A percentile compares a stretch with the other conserved stretches of the same genome.
phyloP scores from a whole-genome alignment of 2,797 vertebrate species.

The Lepidocolaptes lacrymiger region DNA sequence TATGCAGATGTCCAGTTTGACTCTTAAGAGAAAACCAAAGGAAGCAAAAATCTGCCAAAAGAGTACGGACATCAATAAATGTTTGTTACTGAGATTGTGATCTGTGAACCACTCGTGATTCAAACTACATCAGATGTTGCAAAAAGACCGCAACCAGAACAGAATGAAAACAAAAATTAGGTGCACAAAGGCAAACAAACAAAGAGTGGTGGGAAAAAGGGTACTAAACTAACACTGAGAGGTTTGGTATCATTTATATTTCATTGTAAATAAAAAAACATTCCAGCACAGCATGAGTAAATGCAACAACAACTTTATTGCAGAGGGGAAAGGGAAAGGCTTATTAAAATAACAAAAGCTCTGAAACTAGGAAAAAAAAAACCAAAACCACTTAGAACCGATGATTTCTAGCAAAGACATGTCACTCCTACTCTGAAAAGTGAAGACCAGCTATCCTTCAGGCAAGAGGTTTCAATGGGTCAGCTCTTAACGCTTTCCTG shows the following conservation, averaged over 20 bases:
- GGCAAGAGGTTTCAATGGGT: neutral
- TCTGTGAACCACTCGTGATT: neutral
- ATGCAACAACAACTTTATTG: neutral
- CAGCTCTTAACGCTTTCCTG: neutral
- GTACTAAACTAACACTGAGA: constrained; percentile 6
- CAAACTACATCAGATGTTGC: neutral
- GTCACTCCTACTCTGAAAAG: neutral
- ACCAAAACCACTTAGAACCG: neutral
- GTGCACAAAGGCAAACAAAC: constrained; percentile 18
- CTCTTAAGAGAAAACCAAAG: neutral
- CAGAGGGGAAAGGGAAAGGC: neutral
- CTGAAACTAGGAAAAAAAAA: neutral
- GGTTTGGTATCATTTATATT: neutral
- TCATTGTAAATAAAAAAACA: constrained; percentile 35
- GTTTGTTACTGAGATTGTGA: neutral
- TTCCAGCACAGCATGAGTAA: constrained; percentile 28
- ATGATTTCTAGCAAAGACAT: neutral
- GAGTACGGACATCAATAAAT: neutral
- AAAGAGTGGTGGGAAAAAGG: constrained; percentile 25
- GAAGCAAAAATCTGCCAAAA: neutral
- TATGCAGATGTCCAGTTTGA: neutral
- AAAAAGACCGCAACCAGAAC: neutral
- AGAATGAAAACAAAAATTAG: constrained; percentile 22
- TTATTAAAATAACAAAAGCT: neutral
- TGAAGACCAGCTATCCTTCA: neutral